Base-by-base conservation (phyloP, 53 echinoderm and acorn worm species). In the Holothuria leucospilota region DNA sequence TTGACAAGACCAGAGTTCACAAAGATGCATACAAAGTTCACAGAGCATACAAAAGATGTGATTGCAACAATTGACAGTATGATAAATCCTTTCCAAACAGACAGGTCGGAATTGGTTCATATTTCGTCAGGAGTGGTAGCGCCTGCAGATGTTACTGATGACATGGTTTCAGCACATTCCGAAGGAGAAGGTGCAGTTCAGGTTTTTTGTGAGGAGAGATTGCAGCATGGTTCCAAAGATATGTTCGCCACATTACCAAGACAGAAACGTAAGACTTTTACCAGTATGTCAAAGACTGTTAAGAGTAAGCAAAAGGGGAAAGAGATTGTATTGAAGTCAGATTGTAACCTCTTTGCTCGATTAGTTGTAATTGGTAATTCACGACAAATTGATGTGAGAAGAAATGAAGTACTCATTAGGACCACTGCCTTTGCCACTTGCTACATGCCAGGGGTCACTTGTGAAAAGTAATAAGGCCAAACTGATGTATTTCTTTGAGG, bases 51-150 rank as follows among this genome's bases (percentile, higher is more conserved):
- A 1, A 34, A 2, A 1, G 3, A 3, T 34, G 38, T 91, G 2
- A 42, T 53, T 8, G 25, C 56, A 2, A 82, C 83, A 51, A 67
- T 67, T 1, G 39, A 29, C 20, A 63, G 56, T 26, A 88, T 85
- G 84, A 91, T 84, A 13, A 87, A 87, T 66, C 91, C 87, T 2
- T 91, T 91, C 77, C 77, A 84, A 23, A 46, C 20, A 29, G 25
- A 14, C 40, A 10, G 29, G n/a, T 40, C 29, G 49, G 39, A 75
- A 16, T 42, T 91, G 24, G 61, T 91, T 14, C 67, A 67, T 78
- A 29, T 88, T 4, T 65, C 77, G 27, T 91, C 90, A 68, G 91
- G 91, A 39, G 88, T 56, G 2, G 88, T 91, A 39, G 88, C 88
- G 60, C 53, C 21, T 77, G 58, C 68, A 29, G 70, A 40, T 23